phyloP scores from a whole-genome alignment of 2,113 vertebrate genomes.

The Chaenogobius annularis region DNA sequence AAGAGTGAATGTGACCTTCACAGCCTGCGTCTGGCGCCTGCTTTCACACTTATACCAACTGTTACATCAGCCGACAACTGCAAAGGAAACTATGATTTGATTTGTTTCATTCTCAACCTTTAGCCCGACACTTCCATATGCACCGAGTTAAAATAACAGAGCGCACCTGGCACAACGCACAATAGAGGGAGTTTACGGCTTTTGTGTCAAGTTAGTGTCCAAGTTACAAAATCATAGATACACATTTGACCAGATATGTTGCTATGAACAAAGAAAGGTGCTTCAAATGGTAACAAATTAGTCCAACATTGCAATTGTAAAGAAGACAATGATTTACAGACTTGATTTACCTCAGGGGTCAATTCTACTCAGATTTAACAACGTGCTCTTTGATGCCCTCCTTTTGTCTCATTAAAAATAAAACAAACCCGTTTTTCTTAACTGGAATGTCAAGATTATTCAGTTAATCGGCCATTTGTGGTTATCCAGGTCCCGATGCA shows the following conservation, averaged over 20 bases:
- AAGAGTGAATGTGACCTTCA: conserved; percentile 7
- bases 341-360: too few relatives aligned
- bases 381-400: too few relatives aligned
- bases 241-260: not conserved
- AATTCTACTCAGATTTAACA: too few relatives aligned
- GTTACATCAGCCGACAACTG: conserved; percentile 12
- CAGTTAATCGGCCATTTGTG: too few relatives aligned
- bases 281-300: not conserved
- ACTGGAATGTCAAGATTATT: too few relatives aligned
- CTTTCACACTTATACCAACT: conserved; percentile 7
- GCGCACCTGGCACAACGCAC: conserved; percentile 4
- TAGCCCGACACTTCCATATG: conserved; percentile 5
- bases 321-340: too few relatives aligned
- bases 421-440: too few relatives aligned
- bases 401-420: too few relatives aligned
- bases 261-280: not conserved
- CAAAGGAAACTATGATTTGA: conserved; percentile 10
- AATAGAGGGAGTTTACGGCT: not conserved
- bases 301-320: too few relatives aligned
- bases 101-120: conserved; percentile 12
- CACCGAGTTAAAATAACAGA: conserved; percentile 6
- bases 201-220: not conserved
- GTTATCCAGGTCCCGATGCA: too few relatives aligned
- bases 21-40: not conserved
- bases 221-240: not conserved